Percentiles rank a stretch among this genome's conserved stretches.
These are phyloP conservation scores for Strigamia maritima DNA, from an alignment of 2,888 invertebrate species.

Conservation along the genomic window DNA sequence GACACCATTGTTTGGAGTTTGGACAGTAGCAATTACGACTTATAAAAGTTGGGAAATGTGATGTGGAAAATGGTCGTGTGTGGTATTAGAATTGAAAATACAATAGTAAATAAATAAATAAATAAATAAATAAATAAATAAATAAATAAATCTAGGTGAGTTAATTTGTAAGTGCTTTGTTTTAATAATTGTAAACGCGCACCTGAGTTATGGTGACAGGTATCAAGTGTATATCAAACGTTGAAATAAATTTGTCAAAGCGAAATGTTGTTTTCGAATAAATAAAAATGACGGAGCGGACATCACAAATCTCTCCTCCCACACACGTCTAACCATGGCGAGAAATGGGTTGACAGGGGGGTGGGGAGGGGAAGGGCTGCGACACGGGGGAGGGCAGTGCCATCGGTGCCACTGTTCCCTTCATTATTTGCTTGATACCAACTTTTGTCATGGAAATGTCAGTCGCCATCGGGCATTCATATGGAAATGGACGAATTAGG, in stretches of 20 bases:
- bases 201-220: not conserved
- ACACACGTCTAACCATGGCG: not conserved
- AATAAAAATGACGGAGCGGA: not conserved
- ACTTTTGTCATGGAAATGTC: constrained; percentile 37
- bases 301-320: not conserved
- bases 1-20: too few relatives aligned
- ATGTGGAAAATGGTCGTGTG: not conserved
- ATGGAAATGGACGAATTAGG: constrained; percentile 31
- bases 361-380: not conserved
- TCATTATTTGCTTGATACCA: constrained; percentile 24
- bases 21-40: too few relatives aligned
- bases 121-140: too few relatives aligned
- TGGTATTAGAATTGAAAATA: not conserved
- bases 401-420: constrained; percentile 18
- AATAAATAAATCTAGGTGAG: not conserved
- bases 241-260: not conserved
- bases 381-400: not conserved
- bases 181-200: not conserved
- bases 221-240: not conserved
- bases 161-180: not conserved
- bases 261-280: not conserved
- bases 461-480: constrained; percentile 25
- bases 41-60: too few relatives aligned
- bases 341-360: not conserved
- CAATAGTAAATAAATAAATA: not conserved